Evolutionary conservation across 2,797 vertebrate genomes (phyloP).

Genomic region (Arnoldichthys spilopterus): DNA sequence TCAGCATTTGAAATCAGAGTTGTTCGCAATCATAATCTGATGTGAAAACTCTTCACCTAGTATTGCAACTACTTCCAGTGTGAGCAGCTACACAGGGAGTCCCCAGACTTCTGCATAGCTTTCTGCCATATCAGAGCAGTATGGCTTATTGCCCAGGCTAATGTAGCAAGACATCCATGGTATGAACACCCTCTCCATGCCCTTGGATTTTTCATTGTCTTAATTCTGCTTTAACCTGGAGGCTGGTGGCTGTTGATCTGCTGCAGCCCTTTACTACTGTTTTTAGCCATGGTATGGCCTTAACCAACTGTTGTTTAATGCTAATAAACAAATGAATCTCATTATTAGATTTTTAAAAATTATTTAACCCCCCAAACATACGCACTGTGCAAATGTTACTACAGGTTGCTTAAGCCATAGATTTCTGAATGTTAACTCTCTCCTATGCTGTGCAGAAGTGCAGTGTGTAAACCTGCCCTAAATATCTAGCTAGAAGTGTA

Average conservation of each 20-base stretch:
- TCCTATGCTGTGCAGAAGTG: not conserved
- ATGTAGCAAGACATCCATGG: not conserved
- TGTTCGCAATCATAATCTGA: not conserved
- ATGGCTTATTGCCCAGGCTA: not conserved
- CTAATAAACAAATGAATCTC: not conserved
- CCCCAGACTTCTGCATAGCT: not conserved
- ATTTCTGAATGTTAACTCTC: not conserved
- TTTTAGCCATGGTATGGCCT: not conserved
- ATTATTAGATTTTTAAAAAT: not conserved
- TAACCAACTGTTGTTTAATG: not conserved
- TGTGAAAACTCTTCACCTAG: not conserved
- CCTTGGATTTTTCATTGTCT: not conserved
- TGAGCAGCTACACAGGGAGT: not conserved
- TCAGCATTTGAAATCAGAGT: not conserved
- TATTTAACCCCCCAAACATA: not conserved
- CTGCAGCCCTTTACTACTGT: not conserved
- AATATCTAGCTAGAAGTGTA: constrained; percentile 44
- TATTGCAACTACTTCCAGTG: not conserved
- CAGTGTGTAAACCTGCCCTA: constrained; percentile 45
- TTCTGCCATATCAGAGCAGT: not conserved
- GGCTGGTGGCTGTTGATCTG: not conserved
- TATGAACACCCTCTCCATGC: not conserved
- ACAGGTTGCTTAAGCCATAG: not conserved
- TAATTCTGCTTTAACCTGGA: not conserved
- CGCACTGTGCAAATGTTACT: not conserved